Percentiles rank a stretch among this genome's conserved stretches.
Conservation (phyloP, 2,797 vertebrate species). For the Brachymystax lenok region DNA sequence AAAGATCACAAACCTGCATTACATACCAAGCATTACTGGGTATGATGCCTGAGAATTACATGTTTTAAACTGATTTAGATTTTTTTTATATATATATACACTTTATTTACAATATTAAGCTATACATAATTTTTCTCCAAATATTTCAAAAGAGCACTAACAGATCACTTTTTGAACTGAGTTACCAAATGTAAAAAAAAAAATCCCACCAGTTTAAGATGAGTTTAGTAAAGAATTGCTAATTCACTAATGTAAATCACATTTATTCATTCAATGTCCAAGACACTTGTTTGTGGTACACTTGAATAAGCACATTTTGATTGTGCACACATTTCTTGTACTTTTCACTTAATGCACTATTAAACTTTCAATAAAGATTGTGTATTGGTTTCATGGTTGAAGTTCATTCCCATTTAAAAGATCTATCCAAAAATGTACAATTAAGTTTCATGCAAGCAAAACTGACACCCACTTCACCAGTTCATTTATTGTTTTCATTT, state of each 20-base stretch:
- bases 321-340: not conserved
- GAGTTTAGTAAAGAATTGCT: not conserved
- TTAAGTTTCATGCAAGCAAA: not conserved
- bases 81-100: too few species aligned
- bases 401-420: not conserved
- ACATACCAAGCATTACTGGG: conserved; percentile 83
- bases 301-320: not conserved
- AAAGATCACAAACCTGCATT: conserved; percentile 67
- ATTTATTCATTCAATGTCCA: not conserved
- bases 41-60: conserved; percentile 52
- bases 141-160: not conserved
- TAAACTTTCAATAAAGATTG: conserved; percentile 1
- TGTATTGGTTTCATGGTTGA: not conserved
- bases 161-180: not conserved
- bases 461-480: not conserved
- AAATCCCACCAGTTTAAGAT: not conserved
- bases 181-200: not conserved
- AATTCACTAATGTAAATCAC: not conserved
- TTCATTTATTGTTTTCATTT: conserved; percentile 9
- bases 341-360: not conserved
- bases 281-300: not conserved
- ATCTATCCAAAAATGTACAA: not conserved
- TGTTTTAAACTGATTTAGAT: not conserved
- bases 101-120: conserved; percentile 21
- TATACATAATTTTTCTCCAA: conserved; percentile 2